Base-by-base conservation (phyloP, 2,888 invertebrate genomes). In the Drosophila anomalipes region DNA sequence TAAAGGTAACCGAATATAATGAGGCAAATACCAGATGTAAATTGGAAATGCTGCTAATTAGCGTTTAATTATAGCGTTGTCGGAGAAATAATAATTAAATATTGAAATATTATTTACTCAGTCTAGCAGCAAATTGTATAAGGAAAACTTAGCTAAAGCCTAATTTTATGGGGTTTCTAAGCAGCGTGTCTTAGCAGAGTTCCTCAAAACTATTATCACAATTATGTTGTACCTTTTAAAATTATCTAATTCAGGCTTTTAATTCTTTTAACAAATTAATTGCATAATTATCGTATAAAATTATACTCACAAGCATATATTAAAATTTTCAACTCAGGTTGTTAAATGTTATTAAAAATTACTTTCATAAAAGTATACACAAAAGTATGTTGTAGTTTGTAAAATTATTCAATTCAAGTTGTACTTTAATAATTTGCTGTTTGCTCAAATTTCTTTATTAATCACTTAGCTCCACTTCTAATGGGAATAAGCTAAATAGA, bases 1-100 rank as follows among this genome's bases (percentile, higher is more conserved):
- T 54, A 44, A 37, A 52, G n/a, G 59, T 70, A 30, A 33, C 6
- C 19, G n/a, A 62, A 62, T 47, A 64, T 12, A 58, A 44, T 32
- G 16, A 4, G 22, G 2, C 10, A 32, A 44, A 58, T 6, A 30
- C 19, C 22, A 22, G 16, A 35, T 26, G 5, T 19, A 52, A 30
- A 32, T 28, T 32, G 52, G 12, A 32, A 35, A 26, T n/a, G 26
- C 3, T 10, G 33, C 10, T 9, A 54, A 35, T 54, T 54, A 19
- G 16, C 6, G 16, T 6, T 54, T 54, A 16, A 35, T 26, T 35
- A 35, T 54, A 1, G 14, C 7, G 4, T 22, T 16, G 7, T 0
- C 22, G 1, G 7, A 22, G 12, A 22, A 47, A 22, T 47, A 47
- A 4, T 26, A 26, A 47, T 7, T 12, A 22, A 22, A 14, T 22